These are phyloP conservation scores for Tetrao urogallus DNA, from an alignment of 2,113 vertebrate genomes.

Conservation along the genomic window DNA sequence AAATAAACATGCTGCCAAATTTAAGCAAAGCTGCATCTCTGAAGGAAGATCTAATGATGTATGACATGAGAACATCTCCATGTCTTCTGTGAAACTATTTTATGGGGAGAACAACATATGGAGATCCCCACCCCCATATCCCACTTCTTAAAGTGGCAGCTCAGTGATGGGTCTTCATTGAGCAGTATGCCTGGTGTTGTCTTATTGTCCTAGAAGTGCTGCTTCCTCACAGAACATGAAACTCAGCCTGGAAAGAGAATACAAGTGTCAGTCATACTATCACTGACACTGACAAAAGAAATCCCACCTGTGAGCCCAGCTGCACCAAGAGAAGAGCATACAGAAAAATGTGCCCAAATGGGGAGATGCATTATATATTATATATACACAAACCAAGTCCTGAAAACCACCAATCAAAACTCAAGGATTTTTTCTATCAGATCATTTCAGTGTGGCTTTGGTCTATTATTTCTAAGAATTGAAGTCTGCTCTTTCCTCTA, in stretches of 20 bases:
- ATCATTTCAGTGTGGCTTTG: not conserved
- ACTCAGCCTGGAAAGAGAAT: not conserved
- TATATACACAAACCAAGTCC: not conserved
- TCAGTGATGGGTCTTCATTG: not conserved
- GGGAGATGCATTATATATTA: not conserved
- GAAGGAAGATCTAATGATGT: not conserved
- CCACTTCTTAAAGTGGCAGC: not conserved
- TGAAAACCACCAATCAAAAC: not conserved
- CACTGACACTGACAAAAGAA: not conserved
- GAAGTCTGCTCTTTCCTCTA: not conserved
- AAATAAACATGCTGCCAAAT: not conserved
- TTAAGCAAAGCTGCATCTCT: rapidly evolving
- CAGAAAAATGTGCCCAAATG: not conserved
- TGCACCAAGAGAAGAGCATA: not conserved
- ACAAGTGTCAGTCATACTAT: not conserved
- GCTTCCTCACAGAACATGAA: not conserved
- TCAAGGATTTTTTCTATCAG: not conserved
- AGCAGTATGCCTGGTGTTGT: not conserved
- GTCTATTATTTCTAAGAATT: not conserved
- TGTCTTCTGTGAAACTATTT: not conserved
- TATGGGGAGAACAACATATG: not conserved
- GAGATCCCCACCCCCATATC: not conserved
- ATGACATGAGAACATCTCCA: not conserved
- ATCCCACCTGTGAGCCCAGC: not conserved
- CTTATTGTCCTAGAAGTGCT: not conserved